These are phyloP conservation scores for Paguma larvata DNA, from an alignment of 2,797 vertebrate genomes.

Conservation along the genomic window DNA sequence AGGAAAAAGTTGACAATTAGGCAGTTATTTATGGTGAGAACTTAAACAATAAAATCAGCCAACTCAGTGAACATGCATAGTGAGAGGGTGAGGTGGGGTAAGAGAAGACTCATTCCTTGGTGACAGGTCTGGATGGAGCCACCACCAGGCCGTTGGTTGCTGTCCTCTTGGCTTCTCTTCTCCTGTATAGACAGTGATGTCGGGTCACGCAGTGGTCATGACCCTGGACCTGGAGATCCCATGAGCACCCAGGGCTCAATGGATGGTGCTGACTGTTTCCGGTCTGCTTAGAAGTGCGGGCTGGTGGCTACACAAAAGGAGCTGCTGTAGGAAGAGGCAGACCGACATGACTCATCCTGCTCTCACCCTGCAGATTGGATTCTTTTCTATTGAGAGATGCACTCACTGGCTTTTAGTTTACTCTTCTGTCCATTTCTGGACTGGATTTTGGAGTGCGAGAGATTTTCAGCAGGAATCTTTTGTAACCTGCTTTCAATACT, in stretches of 20 bases:
- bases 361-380: neutral
- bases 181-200: neutral
- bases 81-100: neutral
- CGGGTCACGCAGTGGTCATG: fast-evolving
- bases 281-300: fast-evolving
- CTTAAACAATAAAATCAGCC: neutral
- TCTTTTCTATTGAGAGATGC: neutral
- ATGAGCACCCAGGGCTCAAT: neutral
- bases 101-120: neutral
- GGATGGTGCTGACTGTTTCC: neutral
- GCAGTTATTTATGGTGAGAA: neutral
- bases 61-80: neutral
- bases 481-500: neutral
- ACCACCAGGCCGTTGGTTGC: neutral
- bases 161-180: neutral
- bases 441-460: neutral
- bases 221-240: neutral
- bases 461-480: neutral
- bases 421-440: neutral
- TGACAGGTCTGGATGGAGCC: neutral
- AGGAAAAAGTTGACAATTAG: neutral
- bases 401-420: neutral
- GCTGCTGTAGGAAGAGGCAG: neutral
- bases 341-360: neutral
- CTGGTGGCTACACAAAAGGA: neutral